Evolutionary conservation across 2,113 vertebrate genomes (phyloP), one percentile per base, ranked within the genome.

Genomic region (Oryzias curvinotus): DNA sequence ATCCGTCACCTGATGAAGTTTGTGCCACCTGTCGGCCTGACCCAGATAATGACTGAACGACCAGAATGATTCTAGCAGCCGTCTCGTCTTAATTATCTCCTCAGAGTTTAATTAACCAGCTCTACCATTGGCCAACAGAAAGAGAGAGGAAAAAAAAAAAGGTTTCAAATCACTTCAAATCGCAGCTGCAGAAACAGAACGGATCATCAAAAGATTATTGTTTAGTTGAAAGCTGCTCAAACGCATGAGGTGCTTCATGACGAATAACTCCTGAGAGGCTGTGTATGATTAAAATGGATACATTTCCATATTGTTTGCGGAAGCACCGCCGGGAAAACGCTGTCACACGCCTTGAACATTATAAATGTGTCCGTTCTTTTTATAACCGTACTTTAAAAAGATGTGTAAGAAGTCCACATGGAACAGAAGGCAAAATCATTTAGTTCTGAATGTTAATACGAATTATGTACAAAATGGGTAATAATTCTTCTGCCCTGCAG

Each of bases 401-500:
- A 78, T 78, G 87, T 78, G 78, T 62, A n/a, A 68, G 62, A 82
- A 61, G 85, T 91, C 94, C 94, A 94, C 91, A 95, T 93, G 96
- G 94, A 86, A 82, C 88, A 81, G 90, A 93, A 93, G 93, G 92
- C 93, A 92, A 93, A 96, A 96, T 95, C 93, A 97, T 97, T 96
- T 96, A 95, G 95, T 95, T 95, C 93, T 93, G 93, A 95, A 98
- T 96, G 95, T 95, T 97, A 96, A 97, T 96, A 94, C 90, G 94
- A 97, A 98, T 98, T 95, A 96, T 91, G 94, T 87, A 93, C 91
- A 94, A 95, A 97, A 95, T 94, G 95, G 94, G 94, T 96, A 96
- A 99, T 98, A 96, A 98, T 98, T 97, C 93, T 93, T 93, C 92
- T 96, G 95, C 95, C 96, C 96, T 96, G 93, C 95, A 98, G 97